phyloP scores from a whole-genome alignment of 2,888 invertebrate genomes.

The Andrena dorsata region DNA sequence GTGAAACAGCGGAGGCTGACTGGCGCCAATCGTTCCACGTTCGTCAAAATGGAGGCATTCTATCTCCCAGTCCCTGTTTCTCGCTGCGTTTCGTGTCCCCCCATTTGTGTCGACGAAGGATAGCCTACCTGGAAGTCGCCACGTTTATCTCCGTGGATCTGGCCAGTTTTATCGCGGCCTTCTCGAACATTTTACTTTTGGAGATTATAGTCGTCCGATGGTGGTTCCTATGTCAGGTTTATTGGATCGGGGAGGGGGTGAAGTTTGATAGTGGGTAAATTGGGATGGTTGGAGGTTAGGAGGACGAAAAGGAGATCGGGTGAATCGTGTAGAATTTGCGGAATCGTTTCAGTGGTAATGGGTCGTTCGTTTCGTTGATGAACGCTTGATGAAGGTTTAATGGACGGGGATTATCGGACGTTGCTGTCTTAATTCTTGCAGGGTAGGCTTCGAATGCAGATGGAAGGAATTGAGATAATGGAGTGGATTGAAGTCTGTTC shows the following conservation, averaged over 20 bases:
- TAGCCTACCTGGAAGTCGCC: constrained; percentile 7
- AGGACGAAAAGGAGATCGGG: background rate
- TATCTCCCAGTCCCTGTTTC: constrained; percentile 18
- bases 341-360: background rate
- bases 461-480: too few species aligned
- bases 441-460: too few species aligned
- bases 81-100: constrained; percentile 16
- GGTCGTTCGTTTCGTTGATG: constrained; percentile 3
- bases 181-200: constrained; percentile 35
- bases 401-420: background rate
- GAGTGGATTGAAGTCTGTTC: too few species aligned
- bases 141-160: constrained; percentile 38
- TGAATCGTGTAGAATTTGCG: constrained; percentile 7
- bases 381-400: background rate
- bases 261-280: background rate
- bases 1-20: background rate
- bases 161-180: constrained; percentile 34
- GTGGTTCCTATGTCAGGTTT: constrained; percentile 20
- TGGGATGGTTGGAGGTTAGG: background rate
- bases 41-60: constrained; percentile 45
- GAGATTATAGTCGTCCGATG: constrained; percentile 34
- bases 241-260: constrained; percentile 9
- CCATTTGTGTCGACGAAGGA: background rate
- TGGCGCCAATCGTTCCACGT: constrained; percentile 19
- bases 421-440: too few species aligned